Conservation (phyloP, 37 sponge, comb jelly and placozoan species). For the Chondrosia reniformis region DNA sequence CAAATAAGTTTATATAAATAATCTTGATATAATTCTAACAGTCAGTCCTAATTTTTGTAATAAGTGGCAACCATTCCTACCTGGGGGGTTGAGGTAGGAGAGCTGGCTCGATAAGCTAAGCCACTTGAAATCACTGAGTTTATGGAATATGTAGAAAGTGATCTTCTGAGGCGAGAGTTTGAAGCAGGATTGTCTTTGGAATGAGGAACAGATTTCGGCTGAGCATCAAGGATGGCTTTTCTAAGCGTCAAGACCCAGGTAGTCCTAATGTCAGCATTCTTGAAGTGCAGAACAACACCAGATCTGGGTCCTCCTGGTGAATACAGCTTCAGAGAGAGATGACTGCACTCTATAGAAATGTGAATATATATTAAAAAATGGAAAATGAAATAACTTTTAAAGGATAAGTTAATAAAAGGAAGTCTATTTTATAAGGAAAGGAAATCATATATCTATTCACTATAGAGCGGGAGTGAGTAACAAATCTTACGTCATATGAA, state of each 20-base stretch:
- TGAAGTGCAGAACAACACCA: conserved; percentile 45
- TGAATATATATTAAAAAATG: no score
- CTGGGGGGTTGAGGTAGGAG: conserved; percentile 2
- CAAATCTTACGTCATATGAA: no score
- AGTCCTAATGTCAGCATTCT: conserved; percentile 21
- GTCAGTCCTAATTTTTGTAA: no score
- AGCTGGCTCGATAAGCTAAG: background rate
- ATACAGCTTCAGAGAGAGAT: conserved; percentile 33
- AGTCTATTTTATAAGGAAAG: no score
- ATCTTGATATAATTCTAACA: no score
- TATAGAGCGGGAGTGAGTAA: no score
- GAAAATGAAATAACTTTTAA: no score
- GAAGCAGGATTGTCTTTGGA: background rate
- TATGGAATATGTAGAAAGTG: conserved; percentile 9
- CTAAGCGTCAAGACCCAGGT: conserved; percentile 31
- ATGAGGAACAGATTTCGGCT: background rate
- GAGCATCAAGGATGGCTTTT: conserved; percentile 22
- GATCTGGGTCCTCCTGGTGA: conserved; percentile 58
- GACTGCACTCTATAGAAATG: conserved; percentile 22
- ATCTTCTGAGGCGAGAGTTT: background rate
- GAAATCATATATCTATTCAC: no score
- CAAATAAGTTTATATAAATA: no score
- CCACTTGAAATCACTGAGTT: background rate
- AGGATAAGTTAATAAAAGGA: no score
- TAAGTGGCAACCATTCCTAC: no score